These are phyloP conservation scores for Desmodus rotundus DNA, from an alignment of 2,113 vertebrate genomes.

Conservation along the genomic window DNA sequence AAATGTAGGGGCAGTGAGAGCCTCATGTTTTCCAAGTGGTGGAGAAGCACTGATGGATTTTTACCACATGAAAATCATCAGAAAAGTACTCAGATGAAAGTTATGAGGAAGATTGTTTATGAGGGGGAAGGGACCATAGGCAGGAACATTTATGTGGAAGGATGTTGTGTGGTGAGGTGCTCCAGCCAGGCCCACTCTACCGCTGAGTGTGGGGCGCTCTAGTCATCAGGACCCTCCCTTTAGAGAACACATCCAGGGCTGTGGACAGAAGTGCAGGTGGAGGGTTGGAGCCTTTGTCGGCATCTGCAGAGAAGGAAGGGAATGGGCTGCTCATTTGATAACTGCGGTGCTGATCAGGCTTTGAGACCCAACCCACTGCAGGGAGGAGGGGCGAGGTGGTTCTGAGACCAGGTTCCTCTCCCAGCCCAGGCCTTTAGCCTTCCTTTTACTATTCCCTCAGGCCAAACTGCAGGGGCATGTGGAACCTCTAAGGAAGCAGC, in stretches of 20 bases:
- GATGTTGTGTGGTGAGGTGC: background rate
- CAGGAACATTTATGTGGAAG: background rate
- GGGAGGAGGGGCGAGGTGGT: background rate
- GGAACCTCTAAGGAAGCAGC: slow-evolving; percentile 79
- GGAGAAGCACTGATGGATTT: background rate
- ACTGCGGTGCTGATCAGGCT: background rate
- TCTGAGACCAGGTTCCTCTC: background rate
- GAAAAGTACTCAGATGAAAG: background rate
- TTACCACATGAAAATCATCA: slow-evolving; percentile 1
- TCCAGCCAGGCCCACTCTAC: background rate
- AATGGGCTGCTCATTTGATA: background rate
- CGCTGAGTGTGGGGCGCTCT: background rate
- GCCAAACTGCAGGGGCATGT: slow-evolving; percentile 80
- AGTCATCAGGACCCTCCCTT: background rate
- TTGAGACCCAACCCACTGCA: background rate
- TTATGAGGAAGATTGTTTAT: background rate
- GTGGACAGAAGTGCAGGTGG: background rate
- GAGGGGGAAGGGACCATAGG: background rate
- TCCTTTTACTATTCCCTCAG: slow-evolving; percentile 38
- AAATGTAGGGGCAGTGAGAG: background rate
- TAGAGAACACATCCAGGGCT: background rate
- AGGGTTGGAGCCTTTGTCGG: background rate
- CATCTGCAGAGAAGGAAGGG: background rate
- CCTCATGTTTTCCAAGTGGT: background rate
- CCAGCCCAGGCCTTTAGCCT: background rate